Conservation (phyloP, 2,888 invertebrate species). For the Lepidocyrtinus sp. region DNA sequence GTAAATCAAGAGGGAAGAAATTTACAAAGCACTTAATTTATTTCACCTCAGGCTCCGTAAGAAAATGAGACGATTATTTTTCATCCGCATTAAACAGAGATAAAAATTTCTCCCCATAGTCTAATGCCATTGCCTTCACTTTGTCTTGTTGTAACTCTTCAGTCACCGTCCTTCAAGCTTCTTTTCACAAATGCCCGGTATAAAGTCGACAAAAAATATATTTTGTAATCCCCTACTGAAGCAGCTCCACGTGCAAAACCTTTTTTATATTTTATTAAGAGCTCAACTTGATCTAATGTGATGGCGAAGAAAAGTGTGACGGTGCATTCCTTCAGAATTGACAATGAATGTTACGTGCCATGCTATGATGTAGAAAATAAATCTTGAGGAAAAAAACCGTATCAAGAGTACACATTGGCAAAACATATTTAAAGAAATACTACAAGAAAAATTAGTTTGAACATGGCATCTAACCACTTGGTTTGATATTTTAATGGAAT, state of each 20-base stretch:
- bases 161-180: slow-evolving; percentile 54
- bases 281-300: slow-evolving; percentile 9
- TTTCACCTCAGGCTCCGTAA: slow-evolving; percentile 59
- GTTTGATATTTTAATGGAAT: slow-evolving; percentile 18
- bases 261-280: slow-evolving; percentile 21
- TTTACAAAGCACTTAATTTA: slow-evolving; percentile 44
- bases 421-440: too few relatives aligned
- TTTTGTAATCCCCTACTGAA: background rate
- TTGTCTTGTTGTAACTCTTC: slow-evolving; percentile 25
- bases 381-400: slow-evolving; percentile 2
- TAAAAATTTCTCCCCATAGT: background rate
- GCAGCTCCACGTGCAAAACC: background rate
- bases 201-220: slow-evolving; percentile 8
- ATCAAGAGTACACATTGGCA: background rate
- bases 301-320: slow-evolving; percentile 27
- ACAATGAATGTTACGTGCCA: slow-evolving; percentile 24
- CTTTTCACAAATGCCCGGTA: background rate
- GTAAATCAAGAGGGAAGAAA: background rate
- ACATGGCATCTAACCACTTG: slow-evolving; percentile 15
- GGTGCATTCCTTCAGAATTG: slow-evolving; percentile 30
- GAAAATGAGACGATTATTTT: slow-evolving; percentile 48
- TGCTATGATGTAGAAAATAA: slow-evolving; percentile 13
- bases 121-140: slow-evolving; percentile 8
- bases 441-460: slow-evolving; percentile 26
- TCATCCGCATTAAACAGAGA: slow-evolving; percentile 22